Evolutionary conservation across 2,888 invertebrate species (phyloP), one percentile per base, ranked within the genome.

Genomic region (Ommatoiulus sabulosus): DNA sequence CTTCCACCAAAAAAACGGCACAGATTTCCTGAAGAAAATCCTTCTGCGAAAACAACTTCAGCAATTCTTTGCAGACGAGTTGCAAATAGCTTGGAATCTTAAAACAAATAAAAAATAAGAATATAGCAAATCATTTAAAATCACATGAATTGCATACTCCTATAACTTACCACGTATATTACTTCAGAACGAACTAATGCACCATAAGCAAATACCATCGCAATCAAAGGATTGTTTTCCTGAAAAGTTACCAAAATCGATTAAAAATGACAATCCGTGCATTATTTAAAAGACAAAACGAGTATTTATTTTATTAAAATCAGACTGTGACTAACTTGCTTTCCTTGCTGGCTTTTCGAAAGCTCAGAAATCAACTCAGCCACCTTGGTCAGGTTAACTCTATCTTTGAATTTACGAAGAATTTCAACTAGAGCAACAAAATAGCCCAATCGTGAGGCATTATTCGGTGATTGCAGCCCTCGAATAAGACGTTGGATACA

Each of bases 361-460:
- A 44, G 44, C n/a, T 46, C 20, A n/a, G 17, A n/a, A 8, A 44
- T 85, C 44, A 85, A 44, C 4, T 85, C 44, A 10, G 20, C 12
- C n/a, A 85, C 85, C 15, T 20, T 17, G 4, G 8, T 5, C 0
- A 10, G 24, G 3, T 85, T 44, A 2, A 85, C n/a, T 8, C 12
- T 84, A 6, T 6, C 43, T 7, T 46, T 10, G 44, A 46, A 85
- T 44, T n/a, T 46, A 0, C 44, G 7, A 44, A 85, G 85, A 5
- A 46, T 85, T 57, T 88, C 52, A 10, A 89, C 89, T 46, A 89
- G 43, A 72, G 89, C 89, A 0, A 89, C 89, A 44, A 72, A 89
- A 20, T 43, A 89, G 10, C 89, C 89, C 6, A 89, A 17, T 3
- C 89, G 87, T 3, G 89, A 44, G 20, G 89, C 89, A 20, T 89